Percentiles rank a stretch among this genome's conserved stretches.
Evolutionary conservation across 2,888 invertebrate species (phyloP).

Genomic region (Anticlea derivata): DNA sequence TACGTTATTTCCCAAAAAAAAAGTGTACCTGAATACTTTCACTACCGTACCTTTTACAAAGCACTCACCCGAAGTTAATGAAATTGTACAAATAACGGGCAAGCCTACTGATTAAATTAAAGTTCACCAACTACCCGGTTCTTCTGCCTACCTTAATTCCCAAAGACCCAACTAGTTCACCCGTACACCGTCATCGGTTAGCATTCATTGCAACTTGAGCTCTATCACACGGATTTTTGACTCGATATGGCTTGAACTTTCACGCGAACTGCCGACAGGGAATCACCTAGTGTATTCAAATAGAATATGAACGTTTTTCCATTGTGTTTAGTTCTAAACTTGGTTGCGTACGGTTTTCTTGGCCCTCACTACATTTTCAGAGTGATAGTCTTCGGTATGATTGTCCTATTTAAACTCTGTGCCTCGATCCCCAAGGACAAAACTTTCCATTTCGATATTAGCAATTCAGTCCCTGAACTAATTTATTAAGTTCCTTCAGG

Average conservation of each 20-base stretch:
- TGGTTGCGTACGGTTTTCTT: not conserved
- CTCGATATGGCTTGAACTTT: conserved; percentile 5
- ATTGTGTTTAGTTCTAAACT: conserved; percentile 13
- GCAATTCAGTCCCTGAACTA: conserved; percentile 44
- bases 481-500: conserved; percentile 47
- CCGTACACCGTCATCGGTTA: not conserved
- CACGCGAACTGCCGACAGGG: not conserved
- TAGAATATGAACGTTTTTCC: conserved; percentile 13
- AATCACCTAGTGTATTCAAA: not conserved
- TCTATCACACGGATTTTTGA: conserved; percentile 6
- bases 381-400: not conserved
- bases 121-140: conserved; percentile 23
- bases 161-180: conserved; percentile 34
- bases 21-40: conserved; percentile 7
- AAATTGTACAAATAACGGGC: conserved; percentile 27
- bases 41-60: conserved; percentile 13
- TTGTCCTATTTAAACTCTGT: conserved; percentile 21
- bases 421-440: conserved; percentile 32
- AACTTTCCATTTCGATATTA: conserved; percentile 52
- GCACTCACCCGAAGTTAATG: conserved; percentile 17
- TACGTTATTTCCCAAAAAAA: not conserved
- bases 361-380: not conserved
- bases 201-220: conserved; percentile 1
- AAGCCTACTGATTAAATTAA: conserved; percentile 29
- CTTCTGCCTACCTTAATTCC: conserved; percentile 25